phyloP scores from a whole-genome alignment of 2,888 invertebrate species.

The Allophyes oxyacanthae region DNA sequence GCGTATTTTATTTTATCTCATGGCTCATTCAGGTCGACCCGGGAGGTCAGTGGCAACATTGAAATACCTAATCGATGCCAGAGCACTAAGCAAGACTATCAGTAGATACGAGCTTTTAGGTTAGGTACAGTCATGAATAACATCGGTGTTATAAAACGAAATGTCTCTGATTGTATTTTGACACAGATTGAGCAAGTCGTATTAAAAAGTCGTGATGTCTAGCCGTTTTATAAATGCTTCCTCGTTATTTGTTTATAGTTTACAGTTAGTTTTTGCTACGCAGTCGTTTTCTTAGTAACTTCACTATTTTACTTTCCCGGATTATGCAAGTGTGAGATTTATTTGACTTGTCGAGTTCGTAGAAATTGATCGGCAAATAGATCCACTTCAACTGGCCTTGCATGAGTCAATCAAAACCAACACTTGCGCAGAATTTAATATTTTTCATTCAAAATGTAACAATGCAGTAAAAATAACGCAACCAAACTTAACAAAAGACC shows the following conservation, averaged over 20 bases:
- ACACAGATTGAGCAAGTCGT: conserved; percentile 1
- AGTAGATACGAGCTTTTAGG: conserved; percentile 18
- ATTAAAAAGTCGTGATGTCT: conserved; percentile 4
- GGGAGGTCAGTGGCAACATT: conserved; percentile 56
- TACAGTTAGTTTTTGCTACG: background rate
- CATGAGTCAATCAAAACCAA: conserved; percentile 31
- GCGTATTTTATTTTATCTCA: conserved; percentile 49
- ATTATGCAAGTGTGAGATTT: conserved; percentile 1
- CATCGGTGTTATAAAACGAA: conserved; percentile 13
- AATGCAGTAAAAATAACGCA: conserved; percentile 59
- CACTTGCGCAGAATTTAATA: conserved; percentile 11
- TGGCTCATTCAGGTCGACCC: conserved; percentile 39
- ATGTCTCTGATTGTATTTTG: conserved; percentile 20
- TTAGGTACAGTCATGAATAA: conserved; percentile 21
- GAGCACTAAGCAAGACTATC: conserved; percentile 23
- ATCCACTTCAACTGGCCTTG: conserved; percentile 8
- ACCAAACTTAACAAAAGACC: conserved; percentile 56
- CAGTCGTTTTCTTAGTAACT: background rate
- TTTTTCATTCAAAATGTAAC: conserved; percentile 35
- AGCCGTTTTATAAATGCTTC: background rate
- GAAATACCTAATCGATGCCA: conserved; percentile 49
- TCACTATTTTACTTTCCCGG: background rate
- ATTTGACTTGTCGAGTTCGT: background rate
- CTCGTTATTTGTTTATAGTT: conserved; percentile 17
- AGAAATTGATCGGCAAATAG: conserved; percentile 12